Percentiles rank a stretch among this genome's conserved stretches.
Conservation (phyloP, 2,797 vertebrate species). For the Phoebastria nigripes region DNA sequence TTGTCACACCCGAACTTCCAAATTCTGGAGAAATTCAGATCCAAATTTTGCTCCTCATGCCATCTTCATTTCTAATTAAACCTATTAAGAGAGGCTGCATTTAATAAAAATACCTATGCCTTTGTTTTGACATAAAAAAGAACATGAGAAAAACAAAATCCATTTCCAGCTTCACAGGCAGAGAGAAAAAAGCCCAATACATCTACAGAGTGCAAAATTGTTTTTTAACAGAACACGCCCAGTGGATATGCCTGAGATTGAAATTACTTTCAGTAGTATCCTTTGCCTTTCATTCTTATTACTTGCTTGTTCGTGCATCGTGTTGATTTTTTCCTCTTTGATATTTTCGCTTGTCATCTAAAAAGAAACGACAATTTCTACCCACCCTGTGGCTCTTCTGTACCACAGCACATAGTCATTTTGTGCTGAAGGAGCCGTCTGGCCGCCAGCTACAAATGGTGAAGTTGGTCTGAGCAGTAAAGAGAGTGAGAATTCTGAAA, state of each 20-base stretch:
- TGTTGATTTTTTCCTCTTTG: background rate
- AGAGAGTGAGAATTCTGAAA: rapidly evolving
- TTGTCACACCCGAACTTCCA: background rate
- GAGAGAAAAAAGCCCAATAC: background rate
- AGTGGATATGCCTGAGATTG: background rate
- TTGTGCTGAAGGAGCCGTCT: background rate
- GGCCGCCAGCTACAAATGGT: background rate
- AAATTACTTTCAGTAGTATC: background rate
- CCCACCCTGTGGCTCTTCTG: background rate
- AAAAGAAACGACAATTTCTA: background rate
- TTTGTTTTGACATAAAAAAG: background rate
- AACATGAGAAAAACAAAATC: background rate
- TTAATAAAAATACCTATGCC: background rate
- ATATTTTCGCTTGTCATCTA: background rate
- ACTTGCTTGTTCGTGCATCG: background rate
- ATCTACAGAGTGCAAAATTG: background rate
- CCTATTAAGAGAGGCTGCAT: background rate
- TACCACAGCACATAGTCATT: background rate
- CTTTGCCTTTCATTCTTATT: background rate
- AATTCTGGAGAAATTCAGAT: background rate
- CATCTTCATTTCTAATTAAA: background rate
- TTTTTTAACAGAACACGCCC: background rate
- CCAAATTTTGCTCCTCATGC: background rate
- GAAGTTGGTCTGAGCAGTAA: background rate
- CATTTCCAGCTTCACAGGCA: background rate